These are phyloP conservation scores for Camelus dromedarius DNA, from an alignment of 2,113 vertebrate genomes.

Conservation along the genomic window DNA sequence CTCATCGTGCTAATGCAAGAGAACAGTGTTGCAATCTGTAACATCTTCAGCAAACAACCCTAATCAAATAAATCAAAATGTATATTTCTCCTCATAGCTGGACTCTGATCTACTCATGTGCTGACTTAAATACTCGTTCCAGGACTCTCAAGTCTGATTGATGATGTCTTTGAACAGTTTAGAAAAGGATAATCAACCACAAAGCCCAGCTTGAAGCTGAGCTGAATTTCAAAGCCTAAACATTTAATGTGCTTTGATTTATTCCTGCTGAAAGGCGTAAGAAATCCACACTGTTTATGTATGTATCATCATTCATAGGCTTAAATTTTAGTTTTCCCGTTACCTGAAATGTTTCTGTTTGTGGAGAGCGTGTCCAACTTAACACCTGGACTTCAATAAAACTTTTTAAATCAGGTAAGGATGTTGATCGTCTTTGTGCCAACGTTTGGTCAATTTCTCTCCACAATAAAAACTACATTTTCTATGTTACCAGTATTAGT, in stretches of 20 bases:
- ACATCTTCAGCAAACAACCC: constrained; percentile 50
- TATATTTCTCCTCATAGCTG: constrained; percentile 27
- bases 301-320: constrained; percentile 33
- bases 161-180: constrained; percentile 68
- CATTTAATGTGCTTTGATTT: constrained; percentile 67
- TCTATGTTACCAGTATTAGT: neutral
- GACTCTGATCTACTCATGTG: constrained; percentile 49
- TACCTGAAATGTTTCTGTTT: constrained; percentile 38
- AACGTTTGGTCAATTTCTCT: neutral
- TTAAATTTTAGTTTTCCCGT: constrained; percentile 66
- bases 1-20: neutral
- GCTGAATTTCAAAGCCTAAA: constrained; percentile 59
- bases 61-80: constrained; percentile 69
- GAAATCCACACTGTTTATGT: constrained; percentile 43
- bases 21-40: neutral
- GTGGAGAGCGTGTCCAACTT: neutral
- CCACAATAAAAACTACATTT: neutral
- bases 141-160: constrained; percentile 56
- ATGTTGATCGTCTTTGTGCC: neutral
- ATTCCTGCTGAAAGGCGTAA: constrained; percentile 55
- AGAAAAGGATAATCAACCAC: constrained; percentile 73
- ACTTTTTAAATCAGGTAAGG: constrained; percentile 3
- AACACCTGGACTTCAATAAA: neutral
- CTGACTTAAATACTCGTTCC: constrained; percentile 59
- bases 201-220: constrained; percentile 49